phyloP scores from a whole-genome alignment of 2,113 vertebrate species.

The Odocoileus hemionus region DNA sequence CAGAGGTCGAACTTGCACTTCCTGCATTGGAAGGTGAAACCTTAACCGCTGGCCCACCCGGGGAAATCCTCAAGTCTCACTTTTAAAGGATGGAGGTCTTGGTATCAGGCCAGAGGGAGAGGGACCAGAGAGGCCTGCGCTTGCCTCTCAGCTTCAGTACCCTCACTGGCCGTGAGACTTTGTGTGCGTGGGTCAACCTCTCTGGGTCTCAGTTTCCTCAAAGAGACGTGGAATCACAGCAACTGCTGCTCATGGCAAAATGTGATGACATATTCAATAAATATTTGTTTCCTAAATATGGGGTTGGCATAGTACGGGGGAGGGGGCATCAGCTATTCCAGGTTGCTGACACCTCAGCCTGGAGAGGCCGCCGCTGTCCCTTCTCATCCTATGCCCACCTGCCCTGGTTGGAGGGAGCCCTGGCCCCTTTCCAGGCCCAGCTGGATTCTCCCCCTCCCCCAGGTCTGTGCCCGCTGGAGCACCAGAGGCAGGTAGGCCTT shows the following conservation, averaged over 20 bases:
- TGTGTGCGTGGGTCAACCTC: neutral
- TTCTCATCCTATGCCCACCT: neutral
- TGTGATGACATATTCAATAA: neutral
- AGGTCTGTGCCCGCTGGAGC: neutral
- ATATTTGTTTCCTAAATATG: neutral
- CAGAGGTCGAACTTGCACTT: neutral
- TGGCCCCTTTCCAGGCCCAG: neutral
- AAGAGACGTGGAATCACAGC: neutral
- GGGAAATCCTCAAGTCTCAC: neutral
- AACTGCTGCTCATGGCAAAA: neutral
- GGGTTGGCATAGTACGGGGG: neutral
- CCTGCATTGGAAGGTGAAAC: neutral
- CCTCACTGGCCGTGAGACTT: neutral
- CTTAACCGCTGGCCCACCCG: rapidly evolving
- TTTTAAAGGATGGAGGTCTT: neutral
- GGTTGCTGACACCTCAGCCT: neutral
- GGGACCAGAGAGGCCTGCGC: neutral
- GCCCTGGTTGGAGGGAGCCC: neutral
- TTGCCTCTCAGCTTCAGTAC: neutral
- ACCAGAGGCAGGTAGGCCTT: neutral
- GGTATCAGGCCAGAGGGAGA: neutral
- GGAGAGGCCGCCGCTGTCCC: neutral
- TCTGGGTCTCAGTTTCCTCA: neutral
- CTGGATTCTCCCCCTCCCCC: neutral
- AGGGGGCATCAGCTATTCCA: rapidly evolving